phyloP scores from a whole-genome alignment of 2,113 vertebrate genomes.

The Triplophysa siluroides region DNA sequence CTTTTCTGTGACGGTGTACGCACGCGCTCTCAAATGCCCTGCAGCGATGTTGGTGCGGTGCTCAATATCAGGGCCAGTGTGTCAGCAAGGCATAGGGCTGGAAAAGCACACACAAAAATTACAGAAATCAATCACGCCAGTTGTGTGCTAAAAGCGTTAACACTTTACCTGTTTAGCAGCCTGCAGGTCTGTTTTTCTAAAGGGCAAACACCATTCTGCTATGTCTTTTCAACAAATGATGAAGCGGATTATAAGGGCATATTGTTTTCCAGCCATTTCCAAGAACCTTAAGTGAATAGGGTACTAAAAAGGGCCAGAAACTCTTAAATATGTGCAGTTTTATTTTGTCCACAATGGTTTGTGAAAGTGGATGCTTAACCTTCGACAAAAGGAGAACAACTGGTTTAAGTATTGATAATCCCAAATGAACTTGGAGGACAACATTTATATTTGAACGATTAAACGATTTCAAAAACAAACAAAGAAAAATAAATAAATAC shows the following conservation, averaged over 20 bases:
- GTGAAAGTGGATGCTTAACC: too few relatives aligned
- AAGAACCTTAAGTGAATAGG: background rate
- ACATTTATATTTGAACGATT: too few relatives aligned
- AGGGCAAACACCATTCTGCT: background rate
- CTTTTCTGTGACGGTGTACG: conserved; percentile 30
- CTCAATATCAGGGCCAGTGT: conserved; percentile 62
- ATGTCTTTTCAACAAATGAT: conserved; percentile 24
- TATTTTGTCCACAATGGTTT: too few relatives aligned
- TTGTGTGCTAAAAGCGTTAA: conserved; percentile 10
- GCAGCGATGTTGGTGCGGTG: conserved; percentile 39
- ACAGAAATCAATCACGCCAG: conserved; percentile 46
- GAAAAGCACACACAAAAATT: conserved; percentile 42
- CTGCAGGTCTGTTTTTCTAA: conserved; percentile 31
- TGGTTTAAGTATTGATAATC: too few relatives aligned
- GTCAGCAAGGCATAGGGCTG: conserved; percentile 54
- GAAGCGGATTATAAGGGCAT: conserved; percentile 1
- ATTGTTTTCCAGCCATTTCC: background rate
- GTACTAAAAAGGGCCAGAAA: background rate
- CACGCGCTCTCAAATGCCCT: conserved; percentile 28
- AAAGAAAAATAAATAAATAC: too few relatives aligned
- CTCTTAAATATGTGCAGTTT: background rate
- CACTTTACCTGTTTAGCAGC: conserved; percentile 38
- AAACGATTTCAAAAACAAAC: too few relatives aligned
- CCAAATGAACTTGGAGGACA: too few relatives aligned
- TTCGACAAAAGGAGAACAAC: too few relatives aligned